Evolutionary conservation across 2,888 invertebrate genomes (phyloP), one percentile per base, ranked within the genome.

Genomic region (Stenodera caucasica): DNA sequence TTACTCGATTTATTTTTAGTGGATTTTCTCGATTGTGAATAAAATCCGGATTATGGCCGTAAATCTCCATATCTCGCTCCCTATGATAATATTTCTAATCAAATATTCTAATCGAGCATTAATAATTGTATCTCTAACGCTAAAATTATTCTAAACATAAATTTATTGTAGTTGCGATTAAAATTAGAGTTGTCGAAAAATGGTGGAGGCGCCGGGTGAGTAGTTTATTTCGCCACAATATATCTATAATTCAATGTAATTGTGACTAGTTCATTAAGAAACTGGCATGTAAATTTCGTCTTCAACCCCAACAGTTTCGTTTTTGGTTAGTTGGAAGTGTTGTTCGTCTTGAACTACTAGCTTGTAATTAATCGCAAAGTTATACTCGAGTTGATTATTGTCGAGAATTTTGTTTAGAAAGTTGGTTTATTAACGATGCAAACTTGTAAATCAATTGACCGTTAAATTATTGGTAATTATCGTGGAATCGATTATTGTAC

Each of bases 371-470:
- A 45, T 21, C 45, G 45, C 21, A 5, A 45, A 15, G 21, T 45
- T 45, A 45, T 21, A 12, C 18, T 18, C 11, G 11, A 7, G 26
- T 5, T 5, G 11, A 11, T 45, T 9, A 45, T 45, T 21, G 45
- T 45, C 12, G 18, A 45, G 15, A 21, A 2, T 12, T 45, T 45
- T 45, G 9, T 12, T n/a, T n/a, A n/a, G n/a, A n/a, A n/a, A n/a
- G n/a, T 61, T 49, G 49, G 50, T 52, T 51, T 55, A 53, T 30
- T 18, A 45, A 11, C 32, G 18, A 55, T 61, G 55, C 45, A 53
- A 56, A 58, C 52, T 62, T 58, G 58, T 55, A 62, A 62, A 54
- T 56, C 51, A 26, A 52, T 51, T 58, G 62, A 55, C 62, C 62
- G 56, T 52, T 21, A 49, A 51, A 52, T 45, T 55, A 56, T 49